phyloP scores from a whole-genome alignment of 2,113 vertebrate species.

The Calonectris borealis region DNA sequence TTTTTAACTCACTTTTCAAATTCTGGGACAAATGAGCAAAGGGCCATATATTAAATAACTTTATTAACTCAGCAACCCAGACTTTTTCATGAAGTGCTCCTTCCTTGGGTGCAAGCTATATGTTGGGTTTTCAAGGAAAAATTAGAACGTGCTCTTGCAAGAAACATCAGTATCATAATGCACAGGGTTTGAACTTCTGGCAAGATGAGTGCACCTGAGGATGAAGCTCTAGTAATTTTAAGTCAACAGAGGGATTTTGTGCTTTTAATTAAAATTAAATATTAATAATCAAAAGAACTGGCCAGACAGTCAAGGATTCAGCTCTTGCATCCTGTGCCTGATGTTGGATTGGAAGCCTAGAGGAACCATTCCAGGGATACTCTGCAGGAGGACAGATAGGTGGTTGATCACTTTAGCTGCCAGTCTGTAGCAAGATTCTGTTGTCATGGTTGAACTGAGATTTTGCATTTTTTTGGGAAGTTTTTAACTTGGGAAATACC shows the following conservation, averaged over 20 bases:
- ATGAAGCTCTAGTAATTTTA: not conserved
- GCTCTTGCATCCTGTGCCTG: not conserved
- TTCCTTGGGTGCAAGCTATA: not conserved
- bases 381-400: not conserved
- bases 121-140: not conserved
- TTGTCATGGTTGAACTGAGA: not conserved
- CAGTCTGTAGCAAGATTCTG: not conserved
- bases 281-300: not conserved
- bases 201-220: not conserved
- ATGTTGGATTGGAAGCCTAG: not conserved
- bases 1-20: not conserved
- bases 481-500: not conserved
- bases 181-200: not conserved
- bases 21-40: not conserved
- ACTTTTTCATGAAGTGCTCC: not conserved
- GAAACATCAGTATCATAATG: not conserved
- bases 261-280: not conserved
- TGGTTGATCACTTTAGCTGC: not conserved
- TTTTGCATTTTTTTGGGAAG: accelerated
- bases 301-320: not conserved
- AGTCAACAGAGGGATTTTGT: not conserved
- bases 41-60: not conserved
- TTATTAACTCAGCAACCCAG: not conserved
- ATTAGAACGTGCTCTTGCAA: not conserved
- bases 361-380: not conserved